phyloP scores from a whole-genome alignment of 2,888 invertebrate species.

The Apotomis turbidana region DNA sequence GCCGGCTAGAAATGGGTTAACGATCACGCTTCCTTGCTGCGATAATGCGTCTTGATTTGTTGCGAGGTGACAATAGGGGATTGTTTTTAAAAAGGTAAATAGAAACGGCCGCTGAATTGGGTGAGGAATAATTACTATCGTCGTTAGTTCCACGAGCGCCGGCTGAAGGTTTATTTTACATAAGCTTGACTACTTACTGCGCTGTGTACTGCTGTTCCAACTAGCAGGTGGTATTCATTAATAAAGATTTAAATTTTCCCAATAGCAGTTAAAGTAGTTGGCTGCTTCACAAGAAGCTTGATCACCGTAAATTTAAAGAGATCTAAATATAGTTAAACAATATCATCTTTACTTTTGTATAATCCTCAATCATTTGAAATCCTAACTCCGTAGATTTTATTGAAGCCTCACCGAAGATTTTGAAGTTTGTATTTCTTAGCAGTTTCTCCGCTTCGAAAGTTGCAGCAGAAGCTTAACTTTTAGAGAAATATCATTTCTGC shows the following conservation, averaged over 20 bases:
- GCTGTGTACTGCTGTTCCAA: no score
- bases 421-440: neutral
- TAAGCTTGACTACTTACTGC: neutral
- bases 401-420: no score
- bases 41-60: constrained; percentile 61
- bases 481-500: neutral
- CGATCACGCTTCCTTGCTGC: constrained; percentile 67
- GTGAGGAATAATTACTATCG: constrained; percentile 6
- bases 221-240: no score
- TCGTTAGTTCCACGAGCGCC: constrained; percentile 3
- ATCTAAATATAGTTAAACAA: no score
- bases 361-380: no score
- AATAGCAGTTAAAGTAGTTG: no score
- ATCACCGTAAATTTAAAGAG: no score
- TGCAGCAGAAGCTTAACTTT: neutral
- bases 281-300: no score
- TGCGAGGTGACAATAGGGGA: constrained; percentile 39
- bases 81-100: constrained; percentile 29
- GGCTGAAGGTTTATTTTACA: neutral
- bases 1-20: constrained; percentile 66
- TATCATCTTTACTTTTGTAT: no score
- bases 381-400: no score
- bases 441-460: neutral
- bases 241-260: no score
- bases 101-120: neutral